Base-by-base conservation (phyloP, 1,140 invertebrate species). In the Eumeta japonica region DNA sequence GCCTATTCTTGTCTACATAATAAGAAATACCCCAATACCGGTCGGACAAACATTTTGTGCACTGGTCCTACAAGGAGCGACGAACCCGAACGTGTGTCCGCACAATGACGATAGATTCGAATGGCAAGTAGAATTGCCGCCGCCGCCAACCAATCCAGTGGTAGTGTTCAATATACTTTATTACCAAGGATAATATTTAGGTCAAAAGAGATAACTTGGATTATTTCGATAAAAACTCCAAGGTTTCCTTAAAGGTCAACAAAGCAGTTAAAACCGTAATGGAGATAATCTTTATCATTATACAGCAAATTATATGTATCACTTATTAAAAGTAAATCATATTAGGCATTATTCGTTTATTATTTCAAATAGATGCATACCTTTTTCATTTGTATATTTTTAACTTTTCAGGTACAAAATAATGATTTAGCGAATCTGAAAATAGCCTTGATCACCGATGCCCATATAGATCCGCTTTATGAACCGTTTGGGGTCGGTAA, bases 381-480 rank as follows among this genome's bases (percentile, higher is more conserved):
- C 20, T 7, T n/a, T 24, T 7, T 24, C n/a, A 24, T 24, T 24
- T 24, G n/a, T 24, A 7, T 24, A 24, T 5, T 24, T 24, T 24
- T 7, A 7, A 24, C 20, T 39, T 48, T 33, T 32, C 37, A 57
- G 53, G 16, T 13, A 0, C 40, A 41, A 12, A 2, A 24, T 2
- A 27, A 10, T 4, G 35, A 44, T n/a, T 17, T 36, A 5, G 39
- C 30, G 15, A 55, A 58, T n/a, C 36, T 71, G 0, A 74, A 82
- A 52, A 75, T 92, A 13, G 70, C 90, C 7, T 86, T 94, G 19
- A 58, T 94, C 28, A 83, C 86, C 0, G 92, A 94, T 57, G 80
- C 90, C 27, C 92, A 94, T 59, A 82, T 88, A 36, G 90, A 94
- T 62, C 81, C 83, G 0, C 55, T 79, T 3, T 95, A 94, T 54